Conservation (phyloP, 2,113 vertebrate species). For the Astatoreochromis straeleni region DNA sequence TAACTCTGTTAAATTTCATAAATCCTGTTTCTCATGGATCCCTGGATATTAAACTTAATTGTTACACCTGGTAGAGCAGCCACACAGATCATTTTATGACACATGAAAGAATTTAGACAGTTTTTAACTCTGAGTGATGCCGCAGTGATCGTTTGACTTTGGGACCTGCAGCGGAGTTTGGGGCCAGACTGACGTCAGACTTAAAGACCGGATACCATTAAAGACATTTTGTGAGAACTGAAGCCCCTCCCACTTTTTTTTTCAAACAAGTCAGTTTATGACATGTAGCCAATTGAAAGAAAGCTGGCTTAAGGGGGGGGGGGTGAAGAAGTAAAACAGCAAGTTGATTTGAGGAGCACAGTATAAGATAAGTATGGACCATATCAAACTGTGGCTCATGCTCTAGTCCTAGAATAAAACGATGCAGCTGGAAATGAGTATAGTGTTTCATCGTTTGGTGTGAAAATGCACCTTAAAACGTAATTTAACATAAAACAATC, state of each 20-base stretch:
- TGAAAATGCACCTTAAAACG: background rate
- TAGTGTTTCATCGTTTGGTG: background rate
- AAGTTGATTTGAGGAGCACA: fast-evolving
- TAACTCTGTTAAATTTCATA: background rate
- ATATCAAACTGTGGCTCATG: background rate
- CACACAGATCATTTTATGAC: background rate
- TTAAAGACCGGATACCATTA: background rate
- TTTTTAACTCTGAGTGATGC: background rate
- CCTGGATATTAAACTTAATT: background rate
- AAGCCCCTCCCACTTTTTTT: background rate
- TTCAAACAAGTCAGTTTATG: background rate
- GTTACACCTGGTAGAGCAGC: background rate
- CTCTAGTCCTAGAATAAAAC: background rate
- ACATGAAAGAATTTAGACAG: background rate
- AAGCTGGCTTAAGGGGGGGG: background rate
- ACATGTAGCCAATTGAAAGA: background rate
- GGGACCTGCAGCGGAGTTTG: background rate
- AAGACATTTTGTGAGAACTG: background rate
- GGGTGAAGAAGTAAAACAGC: background rate
- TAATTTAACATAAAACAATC: background rate
- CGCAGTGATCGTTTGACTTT: background rate
- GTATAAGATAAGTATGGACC: background rate
- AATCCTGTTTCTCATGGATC: background rate
- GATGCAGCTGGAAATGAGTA: background rate
- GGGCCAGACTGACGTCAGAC: background rate